Evolutionary conservation across 2,888 invertebrate genomes (phyloP).

Genomic region (Taphrorychus bicolor): DNA sequence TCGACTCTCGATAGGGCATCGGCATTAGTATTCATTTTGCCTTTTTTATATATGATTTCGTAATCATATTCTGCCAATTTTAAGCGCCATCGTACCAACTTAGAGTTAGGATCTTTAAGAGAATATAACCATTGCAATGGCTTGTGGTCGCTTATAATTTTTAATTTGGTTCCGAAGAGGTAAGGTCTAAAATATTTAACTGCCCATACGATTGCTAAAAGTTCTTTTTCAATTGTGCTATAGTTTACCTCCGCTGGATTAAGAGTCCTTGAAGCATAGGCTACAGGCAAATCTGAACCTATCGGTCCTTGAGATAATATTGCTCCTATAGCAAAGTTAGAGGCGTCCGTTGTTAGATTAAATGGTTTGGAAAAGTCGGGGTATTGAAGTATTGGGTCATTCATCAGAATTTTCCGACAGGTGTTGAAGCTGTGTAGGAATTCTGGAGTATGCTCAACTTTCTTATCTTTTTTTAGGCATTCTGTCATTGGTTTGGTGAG

Average conservation of each 20-base stretch:
- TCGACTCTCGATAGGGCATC: conserved; percentile 23
- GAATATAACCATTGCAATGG: conserved; percentile 35
- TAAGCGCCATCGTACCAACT: conserved; percentile 37
- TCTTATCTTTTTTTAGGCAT: not conserved
- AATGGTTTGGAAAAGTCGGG: conserved; percentile 15
- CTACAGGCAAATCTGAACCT: conserved; percentile 31
- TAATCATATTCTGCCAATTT: conserved; percentile 36
- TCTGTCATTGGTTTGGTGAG: not conserved
- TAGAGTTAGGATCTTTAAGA: conserved; percentile 35
- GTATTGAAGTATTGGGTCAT: conserved; percentile 5
- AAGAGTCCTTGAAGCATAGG: conserved; percentile 22
- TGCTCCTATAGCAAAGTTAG: conserved; percentile 18
- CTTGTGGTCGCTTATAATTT: conserved; percentile 36
- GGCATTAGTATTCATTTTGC: conserved; percentile 25
- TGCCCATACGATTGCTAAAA: conserved; percentile 13
- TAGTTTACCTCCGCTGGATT: conserved; percentile 24
- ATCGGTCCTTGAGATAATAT: conserved; percentile 27
- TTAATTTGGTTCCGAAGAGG: conserved; percentile 31
- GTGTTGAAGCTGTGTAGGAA: not conserved
- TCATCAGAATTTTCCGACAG: not conserved
- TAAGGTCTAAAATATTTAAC: conserved; percentile 42
- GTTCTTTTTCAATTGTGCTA: conserved; percentile 30
- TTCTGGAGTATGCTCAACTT: not conserved
- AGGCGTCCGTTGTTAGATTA: conserved; percentile 1
- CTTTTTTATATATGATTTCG: conserved; percentile 32